Base-by-base conservation (phyloP, 2,888 invertebrate genomes). In the Megamerina dolium region DNA sequence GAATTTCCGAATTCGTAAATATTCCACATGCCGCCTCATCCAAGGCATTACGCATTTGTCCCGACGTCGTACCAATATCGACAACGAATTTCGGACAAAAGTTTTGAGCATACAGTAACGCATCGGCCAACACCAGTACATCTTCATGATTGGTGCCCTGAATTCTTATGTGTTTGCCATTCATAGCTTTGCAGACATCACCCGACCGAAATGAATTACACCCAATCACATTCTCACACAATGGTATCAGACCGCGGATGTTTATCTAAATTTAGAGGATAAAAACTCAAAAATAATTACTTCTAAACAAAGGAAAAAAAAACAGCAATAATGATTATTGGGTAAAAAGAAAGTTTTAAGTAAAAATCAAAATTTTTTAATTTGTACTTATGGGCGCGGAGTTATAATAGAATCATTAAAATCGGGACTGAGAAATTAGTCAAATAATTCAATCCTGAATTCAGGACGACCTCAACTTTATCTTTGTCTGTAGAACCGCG, bases 161-260 rank as follows among this genome's bases (percentile, higher is more conserved):
- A 31, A 88, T 76, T 62, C 80, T 79, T 37, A 88, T 82, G 16
- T 79, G 77, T 66, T 85, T 85, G 1, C 85, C 85, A 62, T 81
- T 85, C 71, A 81, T 82, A 14, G 83, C 80, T 47, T 74, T 77
- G 5, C 86, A 79, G 1, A 87, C 79, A 64, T 89, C 88, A 1
- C 87, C 87, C 13, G 85, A 84, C 57, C 83, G 81, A 54, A 82
- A 83, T 23, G 87, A 83, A 40, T 73, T 78, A 36, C 86, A 84
- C 50, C 82, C 82, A 2, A 85, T 82, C 79, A 87, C 81, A 62
- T 88, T 80, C 66, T 89, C 89, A 64, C 83, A 83, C 8, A 89
- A 72, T 0, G 88, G 87, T 49, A 87, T 78, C 51, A 87, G 77
- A 9, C 82, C 87, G 63, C 80, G 66, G 18, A 89, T 75, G 63